Percentiles rank a stretch among this genome's conserved stretches.
phyloP scores from a whole-genome alignment of 2,113 vertebrate genomes.

The Cettia cetti region DNA sequence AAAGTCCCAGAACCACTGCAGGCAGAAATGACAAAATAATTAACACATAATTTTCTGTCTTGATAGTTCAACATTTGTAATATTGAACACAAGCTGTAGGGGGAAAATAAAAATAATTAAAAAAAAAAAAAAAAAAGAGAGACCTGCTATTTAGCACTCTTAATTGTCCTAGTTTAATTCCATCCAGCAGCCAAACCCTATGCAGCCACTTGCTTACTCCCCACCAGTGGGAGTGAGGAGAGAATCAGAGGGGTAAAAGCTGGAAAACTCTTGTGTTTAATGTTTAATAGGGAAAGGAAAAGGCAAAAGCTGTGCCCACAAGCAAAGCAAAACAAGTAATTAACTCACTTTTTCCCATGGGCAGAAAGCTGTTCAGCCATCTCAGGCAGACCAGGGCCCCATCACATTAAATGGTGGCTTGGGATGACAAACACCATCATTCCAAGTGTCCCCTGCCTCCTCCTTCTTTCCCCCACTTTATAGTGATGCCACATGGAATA shows the following conservation, averaged over 20 bases:
- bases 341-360: neutral
- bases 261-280: neutral
- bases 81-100: neutral
- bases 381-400: neutral
- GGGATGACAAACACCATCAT: neutral
- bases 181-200: neutral
- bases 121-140: neutral
- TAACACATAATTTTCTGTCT: neutral
- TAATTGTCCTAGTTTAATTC: neutral
- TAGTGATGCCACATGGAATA: neutral
- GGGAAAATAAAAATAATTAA: neutral
- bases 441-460: neutral
- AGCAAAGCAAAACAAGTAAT: neutral
- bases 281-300: neutral
- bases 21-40: neutral
- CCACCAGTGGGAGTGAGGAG: neutral
- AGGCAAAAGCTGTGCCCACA: neutral
- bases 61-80: neutral
- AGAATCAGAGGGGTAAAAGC: neutral
- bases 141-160: neutral
- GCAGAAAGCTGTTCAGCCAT: neutral
- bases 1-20: neutral
- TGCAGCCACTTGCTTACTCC: rapidly evolving
- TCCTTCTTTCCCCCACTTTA: neutral
- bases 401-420: neutral